Conservation (phyloP, 1,140 invertebrate species). For the Bombus affinis region DNA sequence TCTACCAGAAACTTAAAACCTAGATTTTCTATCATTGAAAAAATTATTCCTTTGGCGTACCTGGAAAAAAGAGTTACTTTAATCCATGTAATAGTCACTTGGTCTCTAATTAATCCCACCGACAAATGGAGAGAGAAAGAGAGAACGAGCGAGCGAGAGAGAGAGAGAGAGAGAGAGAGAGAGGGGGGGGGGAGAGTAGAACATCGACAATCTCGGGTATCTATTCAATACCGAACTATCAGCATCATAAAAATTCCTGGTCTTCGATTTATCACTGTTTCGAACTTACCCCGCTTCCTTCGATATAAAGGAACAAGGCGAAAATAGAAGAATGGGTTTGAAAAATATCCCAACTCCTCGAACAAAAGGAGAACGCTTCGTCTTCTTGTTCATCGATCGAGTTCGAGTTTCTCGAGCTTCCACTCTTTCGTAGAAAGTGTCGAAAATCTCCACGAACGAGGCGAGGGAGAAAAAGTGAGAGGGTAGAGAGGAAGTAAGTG, state of each 20-base stretch:
- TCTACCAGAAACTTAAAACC: neutral
- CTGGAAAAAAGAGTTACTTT: too few relatives aligned
- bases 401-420: neutral
- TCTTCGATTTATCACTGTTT: slow-evolving; percentile 4
- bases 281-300: neutral
- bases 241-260: neutral
- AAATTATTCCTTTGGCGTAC: neutral
- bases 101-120: neutral
- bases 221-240: neutral
- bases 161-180: too few relatives aligned
- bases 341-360: slow-evolving; percentile 1
- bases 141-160: too few relatives aligned
- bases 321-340: neutral
- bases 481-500: too few relatives aligned
- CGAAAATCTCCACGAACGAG: neutral
- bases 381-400: neutral
- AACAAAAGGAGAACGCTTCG: neutral
- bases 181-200: too few relatives aligned
- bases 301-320: neutral
- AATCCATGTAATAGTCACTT: neutral
- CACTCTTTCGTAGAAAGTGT: neutral
- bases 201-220: neutral
- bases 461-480: too few relatives aligned
- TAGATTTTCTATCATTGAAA: neutral
- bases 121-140: too few relatives aligned